phyloP scores from a whole-genome alignment of 2,113 vertebrate genomes.

The Hystrix brachyura region DNA sequence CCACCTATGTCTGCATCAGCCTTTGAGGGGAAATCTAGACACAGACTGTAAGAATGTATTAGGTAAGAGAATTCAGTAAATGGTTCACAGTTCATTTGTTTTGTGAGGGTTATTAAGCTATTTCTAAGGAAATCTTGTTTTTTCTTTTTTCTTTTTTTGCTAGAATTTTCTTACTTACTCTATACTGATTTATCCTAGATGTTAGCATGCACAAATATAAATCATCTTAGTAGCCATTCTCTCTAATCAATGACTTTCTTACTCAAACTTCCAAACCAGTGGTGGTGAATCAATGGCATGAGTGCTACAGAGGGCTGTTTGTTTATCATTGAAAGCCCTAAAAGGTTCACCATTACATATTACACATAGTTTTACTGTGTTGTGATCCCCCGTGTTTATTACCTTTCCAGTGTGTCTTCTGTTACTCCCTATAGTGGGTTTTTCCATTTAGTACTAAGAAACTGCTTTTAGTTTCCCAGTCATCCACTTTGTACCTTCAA shows the following conservation, averaged over 20 bases:
- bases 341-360: background rate
- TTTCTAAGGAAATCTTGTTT: background rate
- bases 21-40: too few relatives aligned
- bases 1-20: too few relatives aligned
- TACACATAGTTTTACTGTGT: background rate
- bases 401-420: background rate
- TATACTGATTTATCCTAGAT: background rate
- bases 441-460: slow-evolving; percentile 33
- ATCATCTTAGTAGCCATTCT: background rate
- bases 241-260: background rate
- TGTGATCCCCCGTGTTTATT: background rate
- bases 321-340: background rate
- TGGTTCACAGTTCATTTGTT: slow-evolving; percentile 16
- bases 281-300: background rate
- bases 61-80: slow-evolving; percentile 22
- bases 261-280: background rate
- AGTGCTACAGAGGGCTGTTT: background rate
- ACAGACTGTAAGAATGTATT: background rate
- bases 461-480: background rate
- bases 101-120: background rate
- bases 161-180: slow-evolving; percentile 20
- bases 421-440: background rate
- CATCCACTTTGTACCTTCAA: background rate
- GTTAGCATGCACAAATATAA: background rate
- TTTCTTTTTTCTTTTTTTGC: background rate